Evolutionary conservation across 2,797 vertebrate species (phyloP).

Genomic region (Chaenodraco wilsoni): DNA sequence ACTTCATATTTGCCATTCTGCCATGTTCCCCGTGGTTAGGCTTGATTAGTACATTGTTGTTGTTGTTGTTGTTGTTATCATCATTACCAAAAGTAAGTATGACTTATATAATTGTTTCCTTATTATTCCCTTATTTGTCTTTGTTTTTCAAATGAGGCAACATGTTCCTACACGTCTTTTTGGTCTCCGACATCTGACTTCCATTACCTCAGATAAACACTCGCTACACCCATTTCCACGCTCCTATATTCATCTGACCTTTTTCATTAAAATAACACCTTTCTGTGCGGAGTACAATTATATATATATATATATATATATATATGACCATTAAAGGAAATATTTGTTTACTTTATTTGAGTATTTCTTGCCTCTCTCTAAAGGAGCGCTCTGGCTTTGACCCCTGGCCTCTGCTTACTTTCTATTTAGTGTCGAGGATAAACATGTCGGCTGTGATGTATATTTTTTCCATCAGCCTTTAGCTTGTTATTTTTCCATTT

Average conservation of each 20-base stretch:
- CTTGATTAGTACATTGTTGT: not conserved
- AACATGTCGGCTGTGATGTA: slow-evolving; percentile 56
- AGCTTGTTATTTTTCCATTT: slow-evolving; percentile 50
- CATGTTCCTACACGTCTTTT: slow-evolving; percentile 6
- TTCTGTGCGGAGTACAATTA: not conserved
- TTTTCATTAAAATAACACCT: not conserved
- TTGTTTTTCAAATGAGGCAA: not conserved
- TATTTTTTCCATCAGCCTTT: slow-evolving; percentile 39
- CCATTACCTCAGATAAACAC: slow-evolving; percentile 38
- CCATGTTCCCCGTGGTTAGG: not conserved
- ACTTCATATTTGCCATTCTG: not conserved
- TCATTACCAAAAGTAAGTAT: not conserved
- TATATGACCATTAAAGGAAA: slow-evolving; percentile 37
- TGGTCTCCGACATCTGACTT: not conserved
- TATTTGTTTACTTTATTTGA: slow-evolving; percentile 27
- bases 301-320: not conserved
- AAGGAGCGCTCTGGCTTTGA: slow-evolving; percentile 30
- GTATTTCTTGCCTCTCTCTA: slow-evolving; percentile 9
- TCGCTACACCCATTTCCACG: not conserved
- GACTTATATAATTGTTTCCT: not conserved
- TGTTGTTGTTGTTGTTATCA: not conserved
- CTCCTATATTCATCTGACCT: slow-evolving; percentile 5
- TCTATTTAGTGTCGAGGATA: slow-evolving; percentile 34
- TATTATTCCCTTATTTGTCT: not conserved
- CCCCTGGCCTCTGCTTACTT: slow-evolving; percentile 55